Base-by-base conservation (phyloP, 1,140 invertebrate genomes). In the Drosophila kanapiae region DNA sequence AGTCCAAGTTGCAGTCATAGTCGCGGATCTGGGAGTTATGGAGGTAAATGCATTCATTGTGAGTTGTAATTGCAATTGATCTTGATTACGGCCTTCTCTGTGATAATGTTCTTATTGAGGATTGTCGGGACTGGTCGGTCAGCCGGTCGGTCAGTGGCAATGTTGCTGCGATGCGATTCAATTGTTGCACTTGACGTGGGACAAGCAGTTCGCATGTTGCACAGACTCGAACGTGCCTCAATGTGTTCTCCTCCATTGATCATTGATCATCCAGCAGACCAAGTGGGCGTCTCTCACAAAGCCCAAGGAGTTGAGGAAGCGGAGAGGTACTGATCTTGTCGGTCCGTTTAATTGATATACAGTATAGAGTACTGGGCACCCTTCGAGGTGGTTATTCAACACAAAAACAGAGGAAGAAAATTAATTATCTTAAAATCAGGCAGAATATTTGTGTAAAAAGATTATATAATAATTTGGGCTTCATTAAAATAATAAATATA, bases 21-120 rank as follows among this genome's bases (percentile, higher is more conserved):
- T 16, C 16, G 33, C 16, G 51, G 11, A 23, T 18, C 33, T 27
- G 13, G 18, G 57, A 85, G 78, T 72, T 80, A 79, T 76, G 78
- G 69, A 70, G 79, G 72, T 84, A 86, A 88, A 78, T 88, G 86
- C 86, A 90, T 84, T 90, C 86, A 90, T 90, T 90, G 85, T 81
- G 87, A 67, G 81, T 91, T 88, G 88, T 91, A 91, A 91, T 91
- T 91, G 88, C 88, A 88, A 91, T 91, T 91, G 88, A 91, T 91
- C 88, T 91, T 90, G 86, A 90, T 90, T 90, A 91, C 77, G 78
- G 82, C 75, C 86, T 23, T 23, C 23, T 43, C 77, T 82, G 82
- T 80, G 84, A 88, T 88, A 88, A 88, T 85, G 85, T 85, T 90
- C 84, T 87, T 87, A 87, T 83, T 64, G 58, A 71, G 67, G 54